A percentile compares a stretch with the other conserved stretches of the same genome.
phyloP scores from a whole-genome alignment of 2,113 vertebrate genomes.

The Tragelaphus imberbis region DNA sequence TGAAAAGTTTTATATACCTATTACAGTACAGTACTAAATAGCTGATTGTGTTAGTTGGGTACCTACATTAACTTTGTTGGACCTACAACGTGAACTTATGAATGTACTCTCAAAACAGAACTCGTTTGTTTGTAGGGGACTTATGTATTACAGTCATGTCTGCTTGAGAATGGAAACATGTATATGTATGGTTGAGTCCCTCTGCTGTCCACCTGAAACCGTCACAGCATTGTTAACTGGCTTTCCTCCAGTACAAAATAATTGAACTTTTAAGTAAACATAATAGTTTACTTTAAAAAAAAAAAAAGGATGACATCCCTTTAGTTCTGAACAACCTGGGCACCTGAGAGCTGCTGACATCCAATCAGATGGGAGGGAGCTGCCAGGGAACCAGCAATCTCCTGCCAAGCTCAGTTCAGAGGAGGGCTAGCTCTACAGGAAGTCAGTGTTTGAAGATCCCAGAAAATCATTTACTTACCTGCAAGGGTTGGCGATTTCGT shows the following conservation, averaged over 20 bases:
- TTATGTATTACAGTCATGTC: not conserved
- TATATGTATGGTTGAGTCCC: not conserved
- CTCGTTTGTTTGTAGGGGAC: not conserved
- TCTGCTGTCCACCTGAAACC: not conserved
- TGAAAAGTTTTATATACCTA: not conserved
- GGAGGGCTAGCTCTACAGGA: not conserved
- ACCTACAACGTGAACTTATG: not conserved
- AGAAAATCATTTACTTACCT: slow-evolving; percentile 82
- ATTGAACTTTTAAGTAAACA: not conserved
- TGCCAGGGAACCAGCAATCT: not conserved
- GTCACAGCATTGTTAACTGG: not conserved
- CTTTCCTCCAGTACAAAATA: not conserved
- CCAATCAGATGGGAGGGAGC: not conserved
- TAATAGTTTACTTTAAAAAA: not conserved
- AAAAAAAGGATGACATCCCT: not conserved
- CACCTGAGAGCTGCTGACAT: not conserved
- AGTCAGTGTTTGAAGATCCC: not conserved
- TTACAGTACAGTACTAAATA: not conserved
- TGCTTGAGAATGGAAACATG: not conserved
- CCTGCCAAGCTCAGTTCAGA: not conserved
- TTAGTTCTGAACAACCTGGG: not conserved
- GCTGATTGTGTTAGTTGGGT: not conserved
- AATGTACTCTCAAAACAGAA: not conserved
- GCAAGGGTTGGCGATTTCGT: slow-evolving; percentile 92
- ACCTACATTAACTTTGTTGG: not conserved